Evolutionary conservation across 2,113 vertebrate genomes (phyloP), one percentile per base, ranked within the genome.

Genomic region (Rousettus leschenaultii): DNA sequence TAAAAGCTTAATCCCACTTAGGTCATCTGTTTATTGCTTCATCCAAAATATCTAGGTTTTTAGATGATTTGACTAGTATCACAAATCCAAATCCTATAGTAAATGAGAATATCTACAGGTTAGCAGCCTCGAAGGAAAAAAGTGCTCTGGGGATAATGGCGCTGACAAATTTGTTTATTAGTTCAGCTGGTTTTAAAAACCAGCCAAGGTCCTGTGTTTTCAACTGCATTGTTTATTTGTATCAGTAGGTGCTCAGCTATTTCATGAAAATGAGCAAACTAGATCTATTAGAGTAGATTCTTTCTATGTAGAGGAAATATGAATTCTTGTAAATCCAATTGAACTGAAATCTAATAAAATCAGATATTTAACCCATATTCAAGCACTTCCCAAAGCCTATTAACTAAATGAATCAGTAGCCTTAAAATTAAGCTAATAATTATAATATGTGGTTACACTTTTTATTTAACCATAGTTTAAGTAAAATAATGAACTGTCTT

Each of bases 11-110:
- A 92, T 98, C 96, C 94, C 59, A 82, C 19, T 97, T 98, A 97
- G 78, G 80, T 98, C 70, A 98, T 98, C 73, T 97, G 71, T 97
- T 98, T 98, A 97, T 96, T 98, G 94, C 97, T 98, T 89, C 95
- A 24, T 93, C 95, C 33, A 91, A 94, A 97, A 96, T 91, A 98
- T 94, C 88, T 98, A 97, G 83, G 26, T 97, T 97, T 98, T 97
- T 79, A 78, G 86, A 96, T 96, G 63, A 97, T 90, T 96, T 98
- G 90, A 85, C 38, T 68, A 84, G 63, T 97, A 95, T 79, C 95
- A 87, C 43, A 97, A 97, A 97, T 91, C 61, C 86, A 98, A 98
- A 88, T 89, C 85, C 22, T 95, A 45, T 75, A 96, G 78, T 94
- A 97, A 98, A 94, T 80, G 95, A 96, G 71, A 95, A 57, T 55